Conservation (phyloP, 2,797 vertebrate genomes). For the Sebastes iracundus region DNA sequence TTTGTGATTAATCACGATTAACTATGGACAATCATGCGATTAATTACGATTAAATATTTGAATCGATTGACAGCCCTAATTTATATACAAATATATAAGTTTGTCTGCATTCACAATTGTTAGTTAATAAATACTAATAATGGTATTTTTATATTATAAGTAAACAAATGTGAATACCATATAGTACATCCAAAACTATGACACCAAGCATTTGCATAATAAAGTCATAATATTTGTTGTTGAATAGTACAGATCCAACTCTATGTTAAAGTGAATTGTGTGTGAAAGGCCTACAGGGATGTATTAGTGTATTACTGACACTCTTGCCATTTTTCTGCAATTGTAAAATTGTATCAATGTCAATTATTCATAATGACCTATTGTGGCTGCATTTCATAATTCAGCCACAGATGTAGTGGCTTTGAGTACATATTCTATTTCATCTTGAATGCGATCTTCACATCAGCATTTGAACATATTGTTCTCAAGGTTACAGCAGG, state of each 20-base stretch:
- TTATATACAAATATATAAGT: not conserved
- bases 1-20: too few relatives aligned
- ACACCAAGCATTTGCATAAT: constrained; percentile 5
- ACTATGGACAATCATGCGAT: too few relatives aligned
- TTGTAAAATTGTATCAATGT: not conserved
- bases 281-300: not conserved
- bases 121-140: not conserved
- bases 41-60: too few relatives aligned
- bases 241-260: not conserved
- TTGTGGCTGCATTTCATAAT: not conserved
- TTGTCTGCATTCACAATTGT: not conserved
- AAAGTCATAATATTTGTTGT: not conserved
- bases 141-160: not conserved
- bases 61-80: too few relatives aligned
- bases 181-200: not conserved
- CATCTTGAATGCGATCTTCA: not conserved
- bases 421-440: constrained; percentile 1
- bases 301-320: not conserved
- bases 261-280: not conserved
- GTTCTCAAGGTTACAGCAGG: constrained; percentile 9
- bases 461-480: not conserved
- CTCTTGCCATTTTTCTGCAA: not conserved
- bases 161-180: not conserved
- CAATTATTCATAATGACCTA: constrained; percentile 6
- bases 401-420: not conserved